Percentiles rank a stretch among this genome's conserved stretches.
Conservation (phyloP, 2,888 invertebrate species). For the Diogma glabrata region DNA sequence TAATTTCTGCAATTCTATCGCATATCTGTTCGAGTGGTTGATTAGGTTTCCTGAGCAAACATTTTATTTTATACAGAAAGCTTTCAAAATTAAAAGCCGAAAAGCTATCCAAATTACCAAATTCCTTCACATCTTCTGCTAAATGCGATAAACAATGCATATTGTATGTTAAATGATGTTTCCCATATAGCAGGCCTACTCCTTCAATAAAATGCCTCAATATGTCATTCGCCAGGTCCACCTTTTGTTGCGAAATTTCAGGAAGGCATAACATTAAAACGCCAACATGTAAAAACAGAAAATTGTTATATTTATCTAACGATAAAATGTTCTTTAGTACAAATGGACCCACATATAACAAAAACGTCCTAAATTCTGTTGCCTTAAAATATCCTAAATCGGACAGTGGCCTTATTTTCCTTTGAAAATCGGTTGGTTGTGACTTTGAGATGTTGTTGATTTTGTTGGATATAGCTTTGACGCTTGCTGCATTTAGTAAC, state of each 20-base stretch:
- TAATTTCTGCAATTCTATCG: slow-evolving; percentile 15
- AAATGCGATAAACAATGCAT: slow-evolving; percentile 22
- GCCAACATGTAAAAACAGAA: slow-evolving; percentile 19
- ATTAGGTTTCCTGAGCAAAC: slow-evolving; percentile 15
- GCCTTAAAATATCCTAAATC: slow-evolving; percentile 20
- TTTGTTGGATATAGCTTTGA: not conserved
- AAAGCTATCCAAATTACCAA: slow-evolving; percentile 19
- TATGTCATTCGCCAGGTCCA: slow-evolving; percentile 18
- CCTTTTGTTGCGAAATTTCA: slow-evolving; percentile 12
- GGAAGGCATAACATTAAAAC: slow-evolving; percentile 19
- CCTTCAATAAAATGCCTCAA: slow-evolving; percentile 19
- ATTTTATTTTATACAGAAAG: slow-evolving; percentile 18
- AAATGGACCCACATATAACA: slow-evolving; percentile 22
- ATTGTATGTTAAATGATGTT: slow-evolving; percentile 18
- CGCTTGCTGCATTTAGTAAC: not conserved
- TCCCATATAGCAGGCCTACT: slow-evolving; percentile 18
- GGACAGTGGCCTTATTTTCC: slow-evolving; percentile 18
- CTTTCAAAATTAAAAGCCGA: slow-evolving; percentile 20
- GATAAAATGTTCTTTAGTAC: slow-evolving; percentile 17
- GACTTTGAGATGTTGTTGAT: not conserved
- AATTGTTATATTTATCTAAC: slow-evolving; percentile 17
- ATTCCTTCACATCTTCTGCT: slow-evolving; percentile 17
- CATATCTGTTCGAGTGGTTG: slow-evolving; percentile 19
- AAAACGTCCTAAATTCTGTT: slow-evolving; percentile 19
- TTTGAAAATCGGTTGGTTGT: slow-evolving; percentile 20